phyloP scores from a whole-genome alignment of 2,888 invertebrate species.

The Phlogophora meticulosa region DNA sequence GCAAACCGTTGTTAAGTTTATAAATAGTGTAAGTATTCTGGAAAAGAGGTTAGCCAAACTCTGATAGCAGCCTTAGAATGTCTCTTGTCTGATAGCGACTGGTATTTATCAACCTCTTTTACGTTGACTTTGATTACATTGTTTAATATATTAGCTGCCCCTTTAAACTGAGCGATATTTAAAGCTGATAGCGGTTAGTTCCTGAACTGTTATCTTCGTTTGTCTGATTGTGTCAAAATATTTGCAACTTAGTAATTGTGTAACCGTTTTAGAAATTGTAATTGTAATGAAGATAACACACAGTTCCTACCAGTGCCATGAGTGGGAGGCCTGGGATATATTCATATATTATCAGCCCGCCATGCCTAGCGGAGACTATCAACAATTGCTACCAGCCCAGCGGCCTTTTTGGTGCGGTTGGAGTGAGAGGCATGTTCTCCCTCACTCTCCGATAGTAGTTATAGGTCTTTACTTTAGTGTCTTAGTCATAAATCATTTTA shows the following conservation, averaged over 20 bases:
- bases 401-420: too few species aligned
- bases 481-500: constrained; percentile 56
- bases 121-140: constrained; percentile 34
- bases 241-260: constrained; percentile 3
- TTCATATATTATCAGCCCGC: too few species aligned
- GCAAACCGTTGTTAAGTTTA: background rate
- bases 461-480: constrained; percentile 33
- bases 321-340: too few species aligned
- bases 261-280: constrained; percentile 9
- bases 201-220: constrained; percentile 36
- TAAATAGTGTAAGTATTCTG: constrained; percentile 23
- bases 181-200: constrained; percentile 43
- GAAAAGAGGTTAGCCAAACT: constrained; percentile 29
- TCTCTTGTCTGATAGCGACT: constrained; percentile 34
- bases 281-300: background rate
- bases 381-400: too few species aligned
- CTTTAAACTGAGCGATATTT: constrained; percentile 35
- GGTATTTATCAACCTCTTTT: constrained; percentile 24
- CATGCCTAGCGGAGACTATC: too few species aligned
- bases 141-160: constrained; percentile 41
- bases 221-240: constrained; percentile 26
- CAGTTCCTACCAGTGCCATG: too few species aligned
- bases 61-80: constrained; percentile 20
- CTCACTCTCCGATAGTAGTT: constrained; percentile 7
- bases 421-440: too few species aligned